Conservation (phyloP, 2,888 invertebrate genomes). For the Acheta domesticus region DNA sequence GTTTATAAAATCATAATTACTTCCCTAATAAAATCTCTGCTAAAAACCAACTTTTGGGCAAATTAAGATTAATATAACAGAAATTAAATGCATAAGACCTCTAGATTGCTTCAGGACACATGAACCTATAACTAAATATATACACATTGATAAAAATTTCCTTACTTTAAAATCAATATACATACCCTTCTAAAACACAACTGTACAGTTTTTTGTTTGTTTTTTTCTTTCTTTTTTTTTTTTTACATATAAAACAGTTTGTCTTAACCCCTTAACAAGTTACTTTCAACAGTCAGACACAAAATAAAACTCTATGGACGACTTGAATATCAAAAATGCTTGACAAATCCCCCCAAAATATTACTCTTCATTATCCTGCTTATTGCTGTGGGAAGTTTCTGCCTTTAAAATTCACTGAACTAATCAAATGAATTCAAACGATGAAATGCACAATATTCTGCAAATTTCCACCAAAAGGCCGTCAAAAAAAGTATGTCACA, state of each 20-base stretch:
- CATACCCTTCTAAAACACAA: slow-evolving; percentile 6
- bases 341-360: neutral
- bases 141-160: neutral
- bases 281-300: neutral
- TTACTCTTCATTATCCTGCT: slow-evolving; percentile 6
- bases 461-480: too few species aligned
- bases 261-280: neutral
- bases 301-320: slow-evolving; percentile 18
- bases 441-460: too few species aligned
- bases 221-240: neutral
- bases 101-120: slow-evolving; percentile 9
- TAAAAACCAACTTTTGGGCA: neutral
- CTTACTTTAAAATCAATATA: neutral
- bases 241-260: slow-evolving; percentile 18
- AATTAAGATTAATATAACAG: neutral
- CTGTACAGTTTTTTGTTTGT: neutral
- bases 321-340: neutral
- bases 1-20: too few species aligned
- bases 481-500: too few species aligned
- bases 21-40: too few species aligned
- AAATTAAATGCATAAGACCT: neutral
- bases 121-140: neutral
- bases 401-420: too few species aligned
- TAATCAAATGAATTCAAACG: too few species aligned
- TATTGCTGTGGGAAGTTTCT: neutral